Evolutionary conservation across 2,797 vertebrate species (phyloP).

Genomic region (Tragelaphus eurycerus): DNA sequence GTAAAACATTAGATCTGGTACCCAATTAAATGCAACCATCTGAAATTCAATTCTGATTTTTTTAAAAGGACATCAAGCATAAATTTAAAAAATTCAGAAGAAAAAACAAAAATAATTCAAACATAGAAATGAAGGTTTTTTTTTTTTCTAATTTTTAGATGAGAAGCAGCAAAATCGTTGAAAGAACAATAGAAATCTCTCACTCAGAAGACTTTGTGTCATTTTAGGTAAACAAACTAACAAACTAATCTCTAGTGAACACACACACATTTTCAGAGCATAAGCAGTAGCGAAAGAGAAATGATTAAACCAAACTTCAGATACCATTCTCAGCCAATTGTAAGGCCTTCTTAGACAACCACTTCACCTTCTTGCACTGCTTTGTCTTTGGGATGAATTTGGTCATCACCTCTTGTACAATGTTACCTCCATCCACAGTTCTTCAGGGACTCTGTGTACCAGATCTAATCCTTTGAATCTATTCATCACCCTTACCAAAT

Average conservation of each 20-base stretch:
- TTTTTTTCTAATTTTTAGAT: neutral
- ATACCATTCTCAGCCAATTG: neutral
- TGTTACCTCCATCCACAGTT: neutral
- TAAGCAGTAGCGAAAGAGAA: neutral
- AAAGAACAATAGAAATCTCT: neutral
- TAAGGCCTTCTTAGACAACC: neutral
- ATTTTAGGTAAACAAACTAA: neutral
- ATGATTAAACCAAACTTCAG: neutral
- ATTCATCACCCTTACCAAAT: neutral
- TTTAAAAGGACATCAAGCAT: neutral
- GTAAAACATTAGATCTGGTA: neutral
- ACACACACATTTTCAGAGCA: neutral
- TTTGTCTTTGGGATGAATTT: neutral
- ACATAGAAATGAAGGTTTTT: neutral
- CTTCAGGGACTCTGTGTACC: neutral
- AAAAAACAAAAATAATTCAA: neutral
- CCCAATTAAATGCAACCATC: neutral
- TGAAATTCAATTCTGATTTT: neutral
- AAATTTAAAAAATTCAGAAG: neutral
- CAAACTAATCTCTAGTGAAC: neutral
- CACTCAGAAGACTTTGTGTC: neutral
- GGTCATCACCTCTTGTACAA: neutral
- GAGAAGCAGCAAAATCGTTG: neutral
- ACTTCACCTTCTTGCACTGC: neutral
- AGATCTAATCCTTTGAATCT: neutral